Evolutionary conservation across 2,888 invertebrate species (phyloP).

Genomic region (Escarpia spicata): DNA sequence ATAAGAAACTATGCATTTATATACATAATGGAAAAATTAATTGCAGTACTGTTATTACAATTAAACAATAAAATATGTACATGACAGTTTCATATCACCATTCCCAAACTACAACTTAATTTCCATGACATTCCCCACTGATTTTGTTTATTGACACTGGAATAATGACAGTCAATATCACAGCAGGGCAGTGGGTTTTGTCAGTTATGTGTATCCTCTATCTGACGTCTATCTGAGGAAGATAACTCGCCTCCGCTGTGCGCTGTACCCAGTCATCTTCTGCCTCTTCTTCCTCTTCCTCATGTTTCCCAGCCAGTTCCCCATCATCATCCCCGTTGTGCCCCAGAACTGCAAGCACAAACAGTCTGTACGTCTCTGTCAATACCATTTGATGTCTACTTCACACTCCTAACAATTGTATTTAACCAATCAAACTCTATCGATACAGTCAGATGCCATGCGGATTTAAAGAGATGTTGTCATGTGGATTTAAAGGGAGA

Average conservation of each 20-base stretch:
- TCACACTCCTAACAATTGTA: too few relatives aligned
- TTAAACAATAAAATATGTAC: too few relatives aligned
- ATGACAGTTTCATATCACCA: background rate
- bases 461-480: too few relatives aligned
- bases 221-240: background rate
- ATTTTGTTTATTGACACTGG: background rate
- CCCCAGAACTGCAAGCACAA: background rate
- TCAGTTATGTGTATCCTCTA: too few relatives aligned
- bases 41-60: too few relatives aligned
- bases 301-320: background rate
- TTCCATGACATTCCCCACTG: background rate
- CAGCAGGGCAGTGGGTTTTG: background rate
- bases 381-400: too few relatives aligned
- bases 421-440: too few relatives aligned
- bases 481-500: too few relatives aligned
- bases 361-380: background rate
- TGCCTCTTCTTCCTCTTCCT: background rate
- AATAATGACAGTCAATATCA: background rate
- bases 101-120: background rate
- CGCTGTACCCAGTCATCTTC: constrained; percentile 7
- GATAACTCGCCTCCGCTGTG: background rate
- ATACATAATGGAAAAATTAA: too few relatives aligned
- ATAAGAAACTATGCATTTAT: too few relatives aligned
- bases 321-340: background rate
- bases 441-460: too few relatives aligned